phyloP scores from a whole-genome alignment of 1,140 invertebrate species.

The Rhynchophorus ferrugineus region DNA sequence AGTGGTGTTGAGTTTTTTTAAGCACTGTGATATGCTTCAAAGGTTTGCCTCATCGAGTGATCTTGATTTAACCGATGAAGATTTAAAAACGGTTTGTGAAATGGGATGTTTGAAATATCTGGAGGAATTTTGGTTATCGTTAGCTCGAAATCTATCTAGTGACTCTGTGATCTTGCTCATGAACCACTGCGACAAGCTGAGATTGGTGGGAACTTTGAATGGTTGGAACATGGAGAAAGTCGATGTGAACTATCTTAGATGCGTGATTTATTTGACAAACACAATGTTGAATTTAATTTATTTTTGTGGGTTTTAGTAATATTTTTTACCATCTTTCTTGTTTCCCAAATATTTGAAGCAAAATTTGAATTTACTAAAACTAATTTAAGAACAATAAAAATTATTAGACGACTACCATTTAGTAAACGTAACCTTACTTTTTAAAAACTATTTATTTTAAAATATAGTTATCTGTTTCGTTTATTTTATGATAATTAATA shows the following conservation, averaged over 20 bases:
- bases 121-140: slow-evolving; percentile 57
- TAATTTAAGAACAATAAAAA: too few relatives aligned
- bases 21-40: slow-evolving; percentile 48
- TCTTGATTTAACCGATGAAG: slow-evolving; percentile 51
- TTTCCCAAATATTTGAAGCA: too few relatives aligned
- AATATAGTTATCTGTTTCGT: too few relatives aligned
- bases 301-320: slow-evolving; percentile 19
- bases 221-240: slow-evolving; percentile 56
- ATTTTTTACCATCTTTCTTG: too few relatives aligned
- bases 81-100: slow-evolving; percentile 49
- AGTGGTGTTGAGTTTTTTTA: slow-evolving; percentile 51
- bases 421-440: too few relatives aligned
- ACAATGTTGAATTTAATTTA: slow-evolving; percentile 29
- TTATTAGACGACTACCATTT: too few relatives aligned
- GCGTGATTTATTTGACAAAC: slow-evolving; percentile 43
- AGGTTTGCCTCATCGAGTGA: slow-evolving; percentile 53
- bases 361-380: too few relatives aligned
- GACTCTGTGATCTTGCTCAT: slow-evolving; percentile 54
- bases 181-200: slow-evolving; percentile 54
- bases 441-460: too few relatives aligned
- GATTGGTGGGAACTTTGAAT: slow-evolving; percentile 52
- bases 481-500: too few relatives aligned
- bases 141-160: slow-evolving; percentile 50
- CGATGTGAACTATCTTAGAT: slow-evolving; percentile 54
- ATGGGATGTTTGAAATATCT: slow-evolving; percentile 36